Percentiles rank a stretch among this genome's conserved stretches.
Evolutionary conservation across 2,888 invertebrate genomes (phyloP).

Genomic region (Sphaerophoria rueppellii): DNA sequence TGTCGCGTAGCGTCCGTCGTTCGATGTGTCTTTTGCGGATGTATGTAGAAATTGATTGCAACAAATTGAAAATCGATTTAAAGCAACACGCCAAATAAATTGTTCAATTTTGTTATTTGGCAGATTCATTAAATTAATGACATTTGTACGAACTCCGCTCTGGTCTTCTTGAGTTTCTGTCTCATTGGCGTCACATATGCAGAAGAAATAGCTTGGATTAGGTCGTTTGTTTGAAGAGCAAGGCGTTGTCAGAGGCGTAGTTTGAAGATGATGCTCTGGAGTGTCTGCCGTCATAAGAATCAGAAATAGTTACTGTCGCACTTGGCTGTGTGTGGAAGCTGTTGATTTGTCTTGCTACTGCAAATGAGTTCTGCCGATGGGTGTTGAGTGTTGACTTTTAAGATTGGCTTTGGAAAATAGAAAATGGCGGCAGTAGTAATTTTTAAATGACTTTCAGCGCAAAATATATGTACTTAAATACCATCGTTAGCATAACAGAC

Average conservation of each 20-base stretch:
- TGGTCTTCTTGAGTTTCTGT: conserved; percentile 3
- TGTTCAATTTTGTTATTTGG: conserved; percentile 62
- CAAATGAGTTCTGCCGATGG: too few relatives aligned
- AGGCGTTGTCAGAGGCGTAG: conserved; percentile 26
- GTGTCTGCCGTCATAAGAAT: conserved; percentile 44
- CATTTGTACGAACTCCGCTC: neutral
- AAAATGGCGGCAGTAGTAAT: too few relatives aligned
- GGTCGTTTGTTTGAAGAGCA: conserved; percentile 6
- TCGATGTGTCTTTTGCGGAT: neutral
- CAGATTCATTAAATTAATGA: conserved; percentile 65
- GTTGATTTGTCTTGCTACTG: too few relatives aligned
- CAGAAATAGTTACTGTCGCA: conserved; percentile 13
- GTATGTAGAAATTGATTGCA: conserved; percentile 57
- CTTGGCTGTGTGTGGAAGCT: neutral
- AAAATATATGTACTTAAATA: too few relatives aligned
- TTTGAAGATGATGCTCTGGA: conserved; percentile 15
- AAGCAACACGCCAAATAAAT: conserved; percentile 69
- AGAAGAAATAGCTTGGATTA: conserved; percentile 8
- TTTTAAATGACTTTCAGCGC: too few relatives aligned
- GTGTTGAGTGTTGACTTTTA: too few relatives aligned
- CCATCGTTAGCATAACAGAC: too few relatives aligned
- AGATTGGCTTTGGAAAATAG: too few relatives aligned
- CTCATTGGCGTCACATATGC: conserved; percentile 15
- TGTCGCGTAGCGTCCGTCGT: too few relatives aligned
- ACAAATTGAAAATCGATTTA: conserved; percentile 73